A percentile compares a stretch with the other conserved stretches of the same genome.
Evolutionary conservation across 2,797 vertebrate genomes (phyloP).

Genomic region (Cheirogaleus major): DNA sequence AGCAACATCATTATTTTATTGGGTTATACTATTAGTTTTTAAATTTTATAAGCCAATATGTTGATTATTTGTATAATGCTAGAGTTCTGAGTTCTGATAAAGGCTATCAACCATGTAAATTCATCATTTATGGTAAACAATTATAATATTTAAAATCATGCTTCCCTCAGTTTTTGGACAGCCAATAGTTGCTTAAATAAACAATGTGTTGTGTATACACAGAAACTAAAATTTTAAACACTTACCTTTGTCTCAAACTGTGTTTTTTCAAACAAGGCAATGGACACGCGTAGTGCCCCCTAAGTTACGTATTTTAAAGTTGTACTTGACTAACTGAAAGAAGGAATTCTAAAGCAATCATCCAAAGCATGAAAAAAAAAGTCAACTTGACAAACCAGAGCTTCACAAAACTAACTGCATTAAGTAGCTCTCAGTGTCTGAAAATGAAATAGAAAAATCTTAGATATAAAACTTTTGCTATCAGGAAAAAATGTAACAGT

Average conservation of each 20-base stretch:
- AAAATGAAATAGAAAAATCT: slow-evolving; percentile 1
- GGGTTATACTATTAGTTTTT: slow-evolving; percentile 30
- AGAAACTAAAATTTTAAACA: slow-evolving; percentile 60
- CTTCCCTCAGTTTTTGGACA: slow-evolving; percentile 31
- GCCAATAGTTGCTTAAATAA: slow-evolving; percentile 43
- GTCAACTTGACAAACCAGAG: background rate
- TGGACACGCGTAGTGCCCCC: background rate
- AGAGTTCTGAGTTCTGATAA: slow-evolving; percentile 18
- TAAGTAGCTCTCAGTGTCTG: background rate
- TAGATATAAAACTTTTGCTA: background rate
- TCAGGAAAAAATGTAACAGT: background rate
- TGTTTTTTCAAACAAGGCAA: slow-evolving; percentile 48
- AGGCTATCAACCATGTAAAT: slow-evolving; percentile 7
- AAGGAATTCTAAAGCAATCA: slow-evolving; percentile 47
- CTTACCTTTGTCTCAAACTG: slow-evolving; percentile 9
- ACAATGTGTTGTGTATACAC: background rate
- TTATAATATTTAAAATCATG: slow-evolving; percentile 52
- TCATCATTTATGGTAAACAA: slow-evolving; percentile 6
- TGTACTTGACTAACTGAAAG: slow-evolving; percentile 28
- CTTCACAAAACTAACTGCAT: slow-evolving; percentile 26
- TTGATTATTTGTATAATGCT: slow-evolving; percentile 25
- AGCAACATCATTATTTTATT: slow-evolving; percentile 36
- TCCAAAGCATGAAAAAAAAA: slow-evolving; percentile 28
- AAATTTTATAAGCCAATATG: slow-evolving; percentile 22
- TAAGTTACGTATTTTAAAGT: slow-evolving; percentile 31